Percentiles rank a stretch among this genome's conserved stretches.
phyloP scores from a whole-genome alignment of 2,888 invertebrate genomes.

The Apamea crenata region DNA sequence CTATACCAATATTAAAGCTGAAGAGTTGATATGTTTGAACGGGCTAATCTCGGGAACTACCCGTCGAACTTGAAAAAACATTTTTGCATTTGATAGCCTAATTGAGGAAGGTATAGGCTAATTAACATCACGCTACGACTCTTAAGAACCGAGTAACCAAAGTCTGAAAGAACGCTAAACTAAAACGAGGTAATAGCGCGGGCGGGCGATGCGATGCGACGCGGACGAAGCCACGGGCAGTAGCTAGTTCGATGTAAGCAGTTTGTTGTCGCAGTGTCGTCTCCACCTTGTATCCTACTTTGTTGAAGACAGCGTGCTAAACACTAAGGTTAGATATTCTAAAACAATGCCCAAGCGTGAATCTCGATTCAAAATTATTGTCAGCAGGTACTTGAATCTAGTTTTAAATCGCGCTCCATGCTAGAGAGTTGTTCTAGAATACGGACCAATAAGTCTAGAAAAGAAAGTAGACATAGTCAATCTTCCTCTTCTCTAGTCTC shows the following conservation, averaged over 20 bases:
- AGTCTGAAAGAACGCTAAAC: neutral
- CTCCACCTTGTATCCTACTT: neutral
- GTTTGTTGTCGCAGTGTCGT: neutral
- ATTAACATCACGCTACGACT: too few relatives aligned
- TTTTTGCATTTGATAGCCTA: neutral
- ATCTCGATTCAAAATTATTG: constrained; percentile 7
- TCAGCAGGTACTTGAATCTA: neutral
- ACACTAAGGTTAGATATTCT: neutral
- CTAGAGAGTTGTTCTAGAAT: neutral
- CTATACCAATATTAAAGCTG: neutral
- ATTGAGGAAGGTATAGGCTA: neutral
- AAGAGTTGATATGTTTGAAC: neutral
- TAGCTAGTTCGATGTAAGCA: neutral
- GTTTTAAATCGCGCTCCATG: neutral
- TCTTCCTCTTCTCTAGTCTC: constrained; percentile 35
- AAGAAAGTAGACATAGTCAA: neutral
- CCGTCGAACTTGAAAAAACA: neutral
- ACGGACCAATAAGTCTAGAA: neutral
- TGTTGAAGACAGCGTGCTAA: neutral
- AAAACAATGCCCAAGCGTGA: neutral
- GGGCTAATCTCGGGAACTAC: neutral
- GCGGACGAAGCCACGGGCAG: neutral
- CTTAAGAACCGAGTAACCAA: neutral
- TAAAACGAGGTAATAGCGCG: too few relatives aligned
- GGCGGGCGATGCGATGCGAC: too few relatives aligned